Evolutionary conservation across 2,888 invertebrate species (phyloP).

Genomic region (Macaria notata): DNA sequence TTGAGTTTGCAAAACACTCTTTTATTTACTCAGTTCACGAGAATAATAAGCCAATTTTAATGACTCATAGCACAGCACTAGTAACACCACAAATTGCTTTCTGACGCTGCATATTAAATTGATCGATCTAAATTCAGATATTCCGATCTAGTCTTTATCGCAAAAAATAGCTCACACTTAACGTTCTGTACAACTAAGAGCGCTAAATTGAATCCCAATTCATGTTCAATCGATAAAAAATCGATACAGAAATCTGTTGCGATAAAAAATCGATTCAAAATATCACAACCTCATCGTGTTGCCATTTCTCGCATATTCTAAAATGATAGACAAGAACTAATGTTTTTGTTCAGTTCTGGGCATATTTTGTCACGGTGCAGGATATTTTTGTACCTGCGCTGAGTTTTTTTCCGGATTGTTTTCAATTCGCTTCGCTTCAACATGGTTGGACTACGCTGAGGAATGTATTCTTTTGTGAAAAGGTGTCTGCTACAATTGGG

Average conservation of each 20-base stretch:
- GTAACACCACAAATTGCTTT: slow-evolving; percentile 8
- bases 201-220: slow-evolving; percentile 33
- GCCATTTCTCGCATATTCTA: slow-evolving; percentile 58
- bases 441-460: slow-evolving; percentile 41
- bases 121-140: slow-evolving; percentile 11
- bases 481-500: slow-evolving; percentile 1
- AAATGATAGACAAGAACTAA: slow-evolving; percentile 18
- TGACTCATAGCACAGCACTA: neutral
- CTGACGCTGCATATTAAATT: slow-evolving; percentile 5
- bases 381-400: slow-evolving; percentile 56
- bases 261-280: slow-evolving; percentile 38
- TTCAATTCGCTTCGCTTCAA: slow-evolving; percentile 34
- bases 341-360: slow-evolving; percentile 18
- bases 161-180: slow-evolving; percentile 20
- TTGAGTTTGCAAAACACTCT: too few relatives aligned
- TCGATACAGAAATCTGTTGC: slow-evolving; percentile 17
- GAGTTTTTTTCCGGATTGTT: slow-evolving; percentile 48
- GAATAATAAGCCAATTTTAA: too few relatives aligned
- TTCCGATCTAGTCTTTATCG: slow-evolving; percentile 8
- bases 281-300: slow-evolving; percentile 47
- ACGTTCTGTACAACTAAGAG: slow-evolving; percentile 16
- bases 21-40: too few relatives aligned
- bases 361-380: slow-evolving; percentile 48
- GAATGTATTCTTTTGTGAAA: slow-evolving; percentile 48
- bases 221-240: slow-evolving; percentile 30